Conservation (phyloP, 1,140 invertebrate genomes). For the Colletes latitarsis region DNA sequence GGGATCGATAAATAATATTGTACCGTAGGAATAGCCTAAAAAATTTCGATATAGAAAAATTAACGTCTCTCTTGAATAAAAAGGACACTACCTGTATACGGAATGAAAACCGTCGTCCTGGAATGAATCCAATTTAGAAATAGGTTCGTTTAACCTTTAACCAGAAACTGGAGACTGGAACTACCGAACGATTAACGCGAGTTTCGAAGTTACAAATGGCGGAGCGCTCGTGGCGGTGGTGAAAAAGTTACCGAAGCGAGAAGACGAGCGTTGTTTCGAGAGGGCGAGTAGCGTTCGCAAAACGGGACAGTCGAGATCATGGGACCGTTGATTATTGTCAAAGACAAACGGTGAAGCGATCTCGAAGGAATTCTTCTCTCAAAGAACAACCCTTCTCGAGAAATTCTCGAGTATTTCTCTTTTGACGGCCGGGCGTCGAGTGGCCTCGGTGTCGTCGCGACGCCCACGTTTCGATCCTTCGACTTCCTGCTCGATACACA, state of each 20-base stretch:
- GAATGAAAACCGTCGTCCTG: too few species aligned
- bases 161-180: too few species aligned
- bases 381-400: slow-evolving; percentile 35
- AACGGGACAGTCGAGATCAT: not conserved
- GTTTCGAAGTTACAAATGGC: not conserved
- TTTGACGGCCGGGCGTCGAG: slow-evolving; percentile 54
- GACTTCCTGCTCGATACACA: not conserved
- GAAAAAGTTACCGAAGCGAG: too few species aligned
- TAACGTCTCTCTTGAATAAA: too few species aligned
- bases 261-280: not conserved
- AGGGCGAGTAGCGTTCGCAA: not conserved
- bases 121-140: too few species aligned
- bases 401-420: slow-evolving; percentile 47
- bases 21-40: too few species aligned
- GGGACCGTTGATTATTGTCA: slow-evolving; percentile 32
- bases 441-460: slow-evolving; percentile 8
- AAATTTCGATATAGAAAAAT: too few species aligned
- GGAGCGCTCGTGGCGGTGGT: too few species aligned
- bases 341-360: slow-evolving; percentile 28
- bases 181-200: not conserved
- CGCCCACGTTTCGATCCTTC: not conserved
- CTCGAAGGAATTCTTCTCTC: slow-evolving; percentile 46
- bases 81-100: too few species aligned
- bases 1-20: too few species aligned
- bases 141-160: too few species aligned